Evolutionary conservation across 2,113 vertebrate species (phyloP).

Genomic region (Tenebrosternarchus preto): DNA sequence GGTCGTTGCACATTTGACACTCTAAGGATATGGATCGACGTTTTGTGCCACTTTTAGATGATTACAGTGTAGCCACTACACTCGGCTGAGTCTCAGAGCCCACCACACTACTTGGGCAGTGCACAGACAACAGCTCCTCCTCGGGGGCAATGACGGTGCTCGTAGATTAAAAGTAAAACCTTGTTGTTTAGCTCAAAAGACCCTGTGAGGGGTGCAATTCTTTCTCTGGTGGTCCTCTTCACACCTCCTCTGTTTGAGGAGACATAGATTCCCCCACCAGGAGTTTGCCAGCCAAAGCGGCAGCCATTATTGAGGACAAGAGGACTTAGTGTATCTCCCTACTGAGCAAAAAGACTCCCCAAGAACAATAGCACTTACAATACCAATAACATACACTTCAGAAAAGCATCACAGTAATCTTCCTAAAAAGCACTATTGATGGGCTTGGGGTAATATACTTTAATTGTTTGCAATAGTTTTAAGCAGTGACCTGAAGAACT

Average conservation of each 20-base stretch:
- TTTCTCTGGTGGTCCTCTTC: slow-evolving; percentile 5
- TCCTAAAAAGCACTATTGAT: neutral
- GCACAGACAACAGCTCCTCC: slow-evolving; percentile 2
- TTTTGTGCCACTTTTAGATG: slow-evolving; percentile 1
- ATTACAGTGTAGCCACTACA: slow-evolving; percentile 36
- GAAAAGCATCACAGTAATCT: neutral
- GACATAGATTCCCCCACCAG: neutral
- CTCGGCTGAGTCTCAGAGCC: slow-evolving; percentile 26
- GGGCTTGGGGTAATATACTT: neutral
- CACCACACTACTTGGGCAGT: slow-evolving; percentile 10
- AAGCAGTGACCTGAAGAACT: neutral
- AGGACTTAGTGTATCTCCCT: slow-evolving; percentile 6
- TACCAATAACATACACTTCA: neutral
- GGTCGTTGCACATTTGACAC: slow-evolving; percentile 8
- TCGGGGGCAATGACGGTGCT: slow-evolving; percentile 24
- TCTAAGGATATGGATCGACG: slow-evolving; percentile 21
- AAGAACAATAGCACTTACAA: slow-evolving; percentile 16
- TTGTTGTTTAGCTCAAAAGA: slow-evolving; percentile 16
- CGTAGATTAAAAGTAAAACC: slow-evolving; percentile 22
- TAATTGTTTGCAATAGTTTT: neutral
- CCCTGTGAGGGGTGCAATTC: slow-evolving; percentile 1
- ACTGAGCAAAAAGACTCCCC: neutral
- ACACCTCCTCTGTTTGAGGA: slow-evolving; percentile 11
- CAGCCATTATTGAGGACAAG: slow-evolving; percentile 15
- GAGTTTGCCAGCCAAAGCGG: neutral